Base-by-base conservation (phyloP, 2,888 invertebrate genomes). In the Lithophane socia region DNA sequence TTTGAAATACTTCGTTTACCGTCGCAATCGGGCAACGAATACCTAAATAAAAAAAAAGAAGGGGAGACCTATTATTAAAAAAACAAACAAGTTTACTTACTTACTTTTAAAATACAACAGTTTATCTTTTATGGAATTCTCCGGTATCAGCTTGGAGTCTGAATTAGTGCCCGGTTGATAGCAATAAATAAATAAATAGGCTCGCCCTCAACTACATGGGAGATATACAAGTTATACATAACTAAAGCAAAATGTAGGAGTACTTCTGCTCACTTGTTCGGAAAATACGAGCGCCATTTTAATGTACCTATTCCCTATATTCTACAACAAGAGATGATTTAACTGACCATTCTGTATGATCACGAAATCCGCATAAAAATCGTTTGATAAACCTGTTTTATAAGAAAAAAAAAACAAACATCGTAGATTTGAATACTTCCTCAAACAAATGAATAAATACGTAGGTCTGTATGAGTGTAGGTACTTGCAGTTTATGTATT, bases 291-390 rank as follows among this genome's bases (percentile, higher is more conserved):
- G 3, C 65, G 10, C 5, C 3, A 37, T 37, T 29, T 29, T 10
- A 18, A 44, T n/a, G 16, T 13, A 16, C 16, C 49, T 16, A 16
- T 24, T 16, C 16, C 16, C 16, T 24, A 0, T 2, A 42, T 16
- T 16, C 18, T 3, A 12, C 10, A 12, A 18, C 44, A 66, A 47
- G 67, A 49, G 4, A 47, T 24, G n/a, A 21, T 47, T 24, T 21
- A 77, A 56, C 16, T 8, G 5, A 65, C 65, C 16, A 1, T 9
- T 42, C 13, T 44, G 16, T 18, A 47, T 37, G 52, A 44, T 69
- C 58, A 77, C 71, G 44, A 70, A 24, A 54, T 47, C 24, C 44
- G 37, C 24, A 24, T 49, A 37, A 42, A 54, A 79, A 79, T 37
- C 4, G 24, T 63, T 29, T 54, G 54, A 52, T 10, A 61, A 63